Evolutionary conservation across 2,113 vertebrate species (phyloP), one percentile per base, ranked within the genome.

Genomic region (Willisornis vidua): DNA sequence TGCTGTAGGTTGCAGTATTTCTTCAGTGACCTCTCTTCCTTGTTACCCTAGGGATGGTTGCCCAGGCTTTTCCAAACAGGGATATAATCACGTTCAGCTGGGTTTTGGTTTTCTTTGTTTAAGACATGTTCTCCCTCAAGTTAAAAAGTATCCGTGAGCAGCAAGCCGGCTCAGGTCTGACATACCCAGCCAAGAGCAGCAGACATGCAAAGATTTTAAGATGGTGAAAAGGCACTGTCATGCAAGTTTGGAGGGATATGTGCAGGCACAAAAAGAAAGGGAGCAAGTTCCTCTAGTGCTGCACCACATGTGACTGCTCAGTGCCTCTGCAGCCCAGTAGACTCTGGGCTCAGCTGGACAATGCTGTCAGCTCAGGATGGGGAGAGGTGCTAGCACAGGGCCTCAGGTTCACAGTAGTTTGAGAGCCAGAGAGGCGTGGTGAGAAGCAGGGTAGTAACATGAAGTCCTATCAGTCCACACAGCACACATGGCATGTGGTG

Each of bases 41-140:
- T 66, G 62, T 96, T 91, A 91, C 74, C 78, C 92, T 90, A 93
- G 90, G 94, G 85, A 93, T 93, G 82, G 85, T 90, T 97, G 49
- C 87, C 93, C 87, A 83, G 92, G 92, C 52, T 89, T 87, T 96
- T 89, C 78, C 57, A 70, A 94, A 87, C 90, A 95, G 71, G 71
- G 46, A 37, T 85, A 87, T 94, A 97, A 97, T 93, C 49, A 91
- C 35, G 74, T 96, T 95, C 82, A 94, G 67, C 62, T 93, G 73
- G 3, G 39, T 76, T 76, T 83, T 77, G 31, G 52, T 86, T 83
- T 79, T 54, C 87, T 92, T 92, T 91, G 80, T 91, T 92, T 81
- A 67, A 94, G 68, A 81, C 59, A 31, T 67, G 51, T 85, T 68
- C 17, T 94, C 55, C 13, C 35, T 77, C 59, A 71, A 96, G 84